Percentiles rank a stretch among this genome's conserved stretches.
These are phyloP conservation scores for Nipponia nippon DNA, from an alignment of 2,113 vertebrate genomes.

Conservation along the genomic window DNA sequence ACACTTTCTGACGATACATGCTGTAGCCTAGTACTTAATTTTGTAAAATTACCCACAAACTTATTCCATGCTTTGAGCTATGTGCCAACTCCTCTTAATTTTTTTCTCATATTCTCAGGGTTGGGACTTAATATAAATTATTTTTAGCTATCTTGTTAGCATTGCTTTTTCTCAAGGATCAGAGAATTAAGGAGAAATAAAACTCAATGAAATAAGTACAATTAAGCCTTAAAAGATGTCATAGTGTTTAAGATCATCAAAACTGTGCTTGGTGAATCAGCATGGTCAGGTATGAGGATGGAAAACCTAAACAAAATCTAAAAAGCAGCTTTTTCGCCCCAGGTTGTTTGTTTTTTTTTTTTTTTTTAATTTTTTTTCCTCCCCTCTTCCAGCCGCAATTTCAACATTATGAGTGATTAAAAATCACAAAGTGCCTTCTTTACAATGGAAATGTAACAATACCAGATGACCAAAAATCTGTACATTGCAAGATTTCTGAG, in stretches of 20 bases:
- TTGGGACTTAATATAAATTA: background rate
- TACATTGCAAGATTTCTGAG: slow-evolving; percentile 11
- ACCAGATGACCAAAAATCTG: background rate
- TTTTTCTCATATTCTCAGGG: background rate
- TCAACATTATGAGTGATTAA: background rate
- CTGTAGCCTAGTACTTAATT: background rate
- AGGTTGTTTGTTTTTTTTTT: background rate
- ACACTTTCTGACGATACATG: background rate
- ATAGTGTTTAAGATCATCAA: background rate
- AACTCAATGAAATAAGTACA: background rate
- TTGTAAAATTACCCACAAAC: background rate
- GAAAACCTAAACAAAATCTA: background rate
- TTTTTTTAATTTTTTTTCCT: background rate
- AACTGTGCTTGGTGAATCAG: background rate
- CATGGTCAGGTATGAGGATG: background rate
- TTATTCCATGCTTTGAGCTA: background rate
- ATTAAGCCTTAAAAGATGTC: background rate
- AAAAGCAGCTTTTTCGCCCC: background rate
- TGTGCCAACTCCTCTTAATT: background rate
- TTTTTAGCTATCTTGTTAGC: background rate
- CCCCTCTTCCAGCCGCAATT: slow-evolving; percentile 1
- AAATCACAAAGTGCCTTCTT: slow-evolving; percentile 34
- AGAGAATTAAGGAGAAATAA: background rate
- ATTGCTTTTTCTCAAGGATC: background rate
- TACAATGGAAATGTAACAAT: slow-evolving; percentile 4